A percentile compares a stretch with the other conserved stretches of the same genome.
phyloP scores from a whole-genome alignment of 35 echinoderm and acorn worm genomes.

The Chiridota heheva region DNA sequence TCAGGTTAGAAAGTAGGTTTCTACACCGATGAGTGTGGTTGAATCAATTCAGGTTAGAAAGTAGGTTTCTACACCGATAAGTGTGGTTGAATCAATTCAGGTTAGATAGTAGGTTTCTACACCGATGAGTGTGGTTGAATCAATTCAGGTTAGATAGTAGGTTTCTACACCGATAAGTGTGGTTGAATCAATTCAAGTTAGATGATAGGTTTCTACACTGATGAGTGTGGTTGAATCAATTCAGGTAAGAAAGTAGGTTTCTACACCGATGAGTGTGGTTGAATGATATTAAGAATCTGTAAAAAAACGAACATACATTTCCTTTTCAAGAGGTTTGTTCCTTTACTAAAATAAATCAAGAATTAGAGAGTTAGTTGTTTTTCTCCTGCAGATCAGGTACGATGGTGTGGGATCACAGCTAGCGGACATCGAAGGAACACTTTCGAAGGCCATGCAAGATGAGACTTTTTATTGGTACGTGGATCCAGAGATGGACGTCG shows the following conservation, averaged over 20 bases:
- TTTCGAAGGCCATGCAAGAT: conserved; percentile 63
- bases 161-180: no score
- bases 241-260: not conserved
- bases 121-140: no score
- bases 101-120: no score
- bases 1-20: no score
- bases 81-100: no score
- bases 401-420: conserved; percentile 77
- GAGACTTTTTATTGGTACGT: conserved; percentile 89
- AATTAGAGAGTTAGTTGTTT: not conserved
- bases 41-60: no score
- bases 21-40: no score
- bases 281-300: not conserved
- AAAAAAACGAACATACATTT: not conserved
- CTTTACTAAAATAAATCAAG: not conserved
- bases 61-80: no score
- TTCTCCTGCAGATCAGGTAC: conserved; percentile 58
- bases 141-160: no score
- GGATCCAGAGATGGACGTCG: conserved; percentile 73
- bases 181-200: no score
- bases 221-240: not conserved
- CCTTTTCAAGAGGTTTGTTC: not conserved
- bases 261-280: not conserved
- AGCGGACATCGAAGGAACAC: conserved; percentile 84
- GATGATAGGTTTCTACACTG: not conserved